Evolutionary conservation across 2,113 vertebrate species (phyloP).

Genomic region (Oophaga pumilio): DNA sequence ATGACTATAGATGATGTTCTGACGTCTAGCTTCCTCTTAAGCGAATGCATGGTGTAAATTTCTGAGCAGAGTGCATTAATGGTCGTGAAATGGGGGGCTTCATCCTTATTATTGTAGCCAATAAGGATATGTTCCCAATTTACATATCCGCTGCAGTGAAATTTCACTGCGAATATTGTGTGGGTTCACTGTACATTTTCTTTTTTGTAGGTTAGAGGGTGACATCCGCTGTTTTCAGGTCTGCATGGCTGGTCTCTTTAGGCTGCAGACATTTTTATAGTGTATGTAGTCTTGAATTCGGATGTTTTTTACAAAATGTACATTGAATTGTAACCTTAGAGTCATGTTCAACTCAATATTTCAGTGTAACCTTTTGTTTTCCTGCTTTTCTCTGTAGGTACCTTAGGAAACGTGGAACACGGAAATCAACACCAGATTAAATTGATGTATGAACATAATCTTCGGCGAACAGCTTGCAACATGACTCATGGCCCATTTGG

Average conservation of each 20-base stretch:
- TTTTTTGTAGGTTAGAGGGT: no score
- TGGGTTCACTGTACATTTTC: no score
- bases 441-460: slow-evolving; percentile 90
- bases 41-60: background rate
- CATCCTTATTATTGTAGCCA: background rate
- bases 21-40: background rate
- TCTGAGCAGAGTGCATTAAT: background rate
- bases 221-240: no score
- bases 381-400: slow-evolving; percentile 71
- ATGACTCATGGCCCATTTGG: slow-evolving; percentile 94
- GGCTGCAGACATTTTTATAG: no score
- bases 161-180: no score
- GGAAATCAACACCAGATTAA: slow-evolving; percentile 95
- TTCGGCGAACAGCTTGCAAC: slow-evolving; percentile 92
- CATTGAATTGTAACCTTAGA: background rate
- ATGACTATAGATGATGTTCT: background rate
- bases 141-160: no score
- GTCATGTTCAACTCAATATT: background rate
- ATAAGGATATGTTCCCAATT: no score
- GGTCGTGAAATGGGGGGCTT: background rate
- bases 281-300: background rate
- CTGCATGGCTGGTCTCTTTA: no score
- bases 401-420: slow-evolving; percentile 90
- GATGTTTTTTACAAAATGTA: background rate
- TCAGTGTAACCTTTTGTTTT: background rate